Base-by-base conservation (phyloP, 2,797 vertebrate genomes). In the Notolabrus celidotus region DNA sequence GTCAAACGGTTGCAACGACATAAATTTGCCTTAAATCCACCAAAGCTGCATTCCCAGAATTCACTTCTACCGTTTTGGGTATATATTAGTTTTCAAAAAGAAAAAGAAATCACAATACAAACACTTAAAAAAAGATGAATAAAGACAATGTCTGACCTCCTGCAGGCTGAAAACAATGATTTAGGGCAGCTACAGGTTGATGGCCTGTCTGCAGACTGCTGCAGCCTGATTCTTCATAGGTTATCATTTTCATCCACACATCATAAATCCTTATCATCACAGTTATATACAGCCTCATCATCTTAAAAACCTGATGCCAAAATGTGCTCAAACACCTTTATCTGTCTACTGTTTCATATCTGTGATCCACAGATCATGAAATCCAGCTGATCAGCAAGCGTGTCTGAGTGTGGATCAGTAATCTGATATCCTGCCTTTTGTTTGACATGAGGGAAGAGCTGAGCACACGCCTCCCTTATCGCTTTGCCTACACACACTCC, bases 381-480 rank as follows among this genome's bases (percentile, higher is more conserved):
- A 81, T 71, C 38, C 74, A 49, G 20, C 65, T 49, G 64, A 71
- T 75, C 65, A 52, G 53, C 62, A 70, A 84, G 72, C 39, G 50
- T 85, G 84, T 81, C 74, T 38, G 70, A 64, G 56, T 67, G 15
- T 29, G 64, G 50, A 78, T 60, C 49, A 57, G 79, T 78, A 77
- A 83, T 47, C 41, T 80, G 79, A 86, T 80, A 74, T n/a, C 62
- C 23, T 14, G 61, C 60, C 0, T 0, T 42, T 79, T 90, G 75
- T 92, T 91, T 90, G 80, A 86, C 86, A 85, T 89, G 34, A 87
- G 86, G 84, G 89, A 86, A 68, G 88, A 82, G 71, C 70, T 64
- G 63, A 70, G 64, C 69, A 82, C 87, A 89, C 36, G 3, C 38
- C 49, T 64, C 66, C 57, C 77, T 83, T 67, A 77, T 80, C 67